Conservation (phyloP, 2,797 vertebrate species). For the Balearica regulorum region DNA sequence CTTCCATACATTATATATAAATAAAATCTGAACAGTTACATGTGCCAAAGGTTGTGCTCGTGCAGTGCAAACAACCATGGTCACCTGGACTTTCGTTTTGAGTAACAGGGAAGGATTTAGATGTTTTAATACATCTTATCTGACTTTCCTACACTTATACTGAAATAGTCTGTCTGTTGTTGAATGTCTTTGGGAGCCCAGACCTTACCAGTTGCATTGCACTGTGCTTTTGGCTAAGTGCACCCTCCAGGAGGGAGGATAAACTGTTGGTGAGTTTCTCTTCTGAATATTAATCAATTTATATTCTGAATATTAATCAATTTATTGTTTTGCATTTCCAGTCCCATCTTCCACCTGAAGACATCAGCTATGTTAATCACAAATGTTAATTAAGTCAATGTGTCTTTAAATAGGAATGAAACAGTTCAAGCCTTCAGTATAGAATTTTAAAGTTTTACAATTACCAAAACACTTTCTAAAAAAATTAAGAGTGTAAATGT, state of each 20-base stretch:
- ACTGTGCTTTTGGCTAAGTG: neutral
- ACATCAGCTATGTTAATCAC: neutral
- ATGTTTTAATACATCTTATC: neutral
- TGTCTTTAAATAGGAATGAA: neutral
- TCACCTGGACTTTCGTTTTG: neutral
- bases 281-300: neutral
- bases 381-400: neutral
- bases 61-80: accelerated
- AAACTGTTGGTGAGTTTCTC: neutral
- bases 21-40: neutral
- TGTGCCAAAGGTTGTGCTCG: neutral
- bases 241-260: neutral
- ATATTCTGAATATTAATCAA: neutral
- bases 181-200: neutral
- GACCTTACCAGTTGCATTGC: neutral
- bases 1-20: neutral
- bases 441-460: neutral
- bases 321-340: neutral
- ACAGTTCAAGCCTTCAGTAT: neutral
- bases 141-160: neutral
- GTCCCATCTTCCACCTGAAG: neutral
- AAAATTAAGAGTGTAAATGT: accelerated
- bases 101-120: neutral
- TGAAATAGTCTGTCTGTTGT: no score
- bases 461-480: neutral